A percentile compares a stretch with the other conserved stretches of the same genome.
Evolutionary conservation across 2,797 vertebrate genomes (phyloP).

Genomic region (Leuciscus waleckii): DNA sequence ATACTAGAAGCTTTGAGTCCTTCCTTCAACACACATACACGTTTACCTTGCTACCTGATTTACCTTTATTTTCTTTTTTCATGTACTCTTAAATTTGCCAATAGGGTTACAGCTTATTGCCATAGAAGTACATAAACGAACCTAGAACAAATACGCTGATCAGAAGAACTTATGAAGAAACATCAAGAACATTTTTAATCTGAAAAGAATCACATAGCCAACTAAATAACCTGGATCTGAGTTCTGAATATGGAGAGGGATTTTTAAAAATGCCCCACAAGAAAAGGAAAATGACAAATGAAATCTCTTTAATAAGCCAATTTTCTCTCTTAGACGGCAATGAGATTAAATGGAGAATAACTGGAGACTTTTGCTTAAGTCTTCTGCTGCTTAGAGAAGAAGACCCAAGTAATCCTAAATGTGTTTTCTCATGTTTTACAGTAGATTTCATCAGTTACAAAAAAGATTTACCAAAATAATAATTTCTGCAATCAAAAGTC

Average conservation of each 20-base stretch:
- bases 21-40: background rate
- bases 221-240: background rate
- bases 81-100: background rate
- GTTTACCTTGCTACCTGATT: background rate
- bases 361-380: background rate
- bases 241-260: background rate
- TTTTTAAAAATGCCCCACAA: background rate
- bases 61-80: background rate
- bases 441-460: background rate
- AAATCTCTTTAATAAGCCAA: background rate
- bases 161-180: background rate
- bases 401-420: background rate
- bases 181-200: background rate
- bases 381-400: background rate
- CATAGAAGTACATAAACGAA: background rate
- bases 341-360: background rate
- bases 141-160: too few species aligned
- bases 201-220: background rate
- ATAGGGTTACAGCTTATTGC: background rate
- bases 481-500: background rate
- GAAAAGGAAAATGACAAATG: background rate
- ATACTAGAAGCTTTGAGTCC: background rate
- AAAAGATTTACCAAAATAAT: background rate
- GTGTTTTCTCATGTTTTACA: background rate
- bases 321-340: background rate